These are phyloP conservation scores for Notothenia coriiceps DNA, from an alignment of 2,113 vertebrate genomes.

Conservation along the genomic window DNA sequence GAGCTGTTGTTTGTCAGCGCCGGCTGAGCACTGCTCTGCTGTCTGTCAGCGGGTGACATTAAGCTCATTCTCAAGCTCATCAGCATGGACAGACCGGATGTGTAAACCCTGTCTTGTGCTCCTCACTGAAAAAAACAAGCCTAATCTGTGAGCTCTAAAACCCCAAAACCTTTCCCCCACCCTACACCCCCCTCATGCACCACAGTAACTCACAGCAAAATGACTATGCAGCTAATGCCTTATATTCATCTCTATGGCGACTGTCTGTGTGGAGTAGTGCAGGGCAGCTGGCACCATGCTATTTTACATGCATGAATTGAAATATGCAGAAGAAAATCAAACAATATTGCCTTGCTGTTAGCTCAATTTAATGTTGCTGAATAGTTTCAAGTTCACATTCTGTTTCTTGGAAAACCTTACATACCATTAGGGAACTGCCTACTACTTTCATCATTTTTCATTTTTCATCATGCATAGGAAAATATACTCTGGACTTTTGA, in stretches of 20 bases:
- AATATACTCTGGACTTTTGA: constrained; percentile 51
- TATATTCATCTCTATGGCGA: constrained; percentile 30
- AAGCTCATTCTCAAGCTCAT: constrained; percentile 57
- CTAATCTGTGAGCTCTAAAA: constrained; percentile 61
- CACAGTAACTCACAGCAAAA: constrained; percentile 32
- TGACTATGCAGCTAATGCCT: constrained; percentile 61
- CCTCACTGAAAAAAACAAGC: constrained; percentile 63
- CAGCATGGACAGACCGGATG: constrained; percentile 43
- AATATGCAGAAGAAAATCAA: constrained; percentile 50
- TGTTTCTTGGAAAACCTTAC: not conserved
- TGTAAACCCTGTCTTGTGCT: constrained; percentile 35
- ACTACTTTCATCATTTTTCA: constrained; percentile 40
- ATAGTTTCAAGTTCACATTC: constrained; percentile 5
- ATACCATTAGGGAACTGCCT: constrained; percentile 4
- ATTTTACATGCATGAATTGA: constrained; percentile 54
- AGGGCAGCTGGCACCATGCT: constrained; percentile 32
- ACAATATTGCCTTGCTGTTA: constrained; percentile 11
- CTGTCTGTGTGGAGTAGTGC: constrained; percentile 37
- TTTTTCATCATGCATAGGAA: constrained; percentile 50
- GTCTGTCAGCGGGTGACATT: constrained; percentile 50
- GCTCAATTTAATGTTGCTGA: constrained; percentile 18
- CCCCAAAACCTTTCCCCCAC: constrained; percentile 9
- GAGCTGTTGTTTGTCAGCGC: constrained; percentile 37
- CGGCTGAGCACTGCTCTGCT: constrained; percentile 20
- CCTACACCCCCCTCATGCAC: constrained; percentile 10